These are phyloP conservation scores for Bambusicola thoracicus DNA, from an alignment of 2,113 vertebrate species.

Conservation along the genomic window DNA sequence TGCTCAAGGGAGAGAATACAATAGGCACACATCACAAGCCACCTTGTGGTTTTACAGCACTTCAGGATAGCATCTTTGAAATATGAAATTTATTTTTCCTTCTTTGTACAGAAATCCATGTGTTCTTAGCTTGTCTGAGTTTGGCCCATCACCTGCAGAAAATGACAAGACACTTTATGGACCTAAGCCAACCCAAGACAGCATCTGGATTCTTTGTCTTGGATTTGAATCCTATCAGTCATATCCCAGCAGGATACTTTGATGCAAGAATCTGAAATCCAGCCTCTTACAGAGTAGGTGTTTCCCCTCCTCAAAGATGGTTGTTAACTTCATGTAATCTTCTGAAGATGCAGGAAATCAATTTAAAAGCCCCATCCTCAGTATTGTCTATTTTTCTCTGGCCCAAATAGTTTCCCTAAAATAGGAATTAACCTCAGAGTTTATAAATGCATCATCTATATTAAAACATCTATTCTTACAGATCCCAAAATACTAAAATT, in stretches of 20 bases:
- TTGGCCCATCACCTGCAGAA: neutral
- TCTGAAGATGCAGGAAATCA: neutral
- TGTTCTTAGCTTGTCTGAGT: neutral
- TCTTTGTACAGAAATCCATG: neutral
- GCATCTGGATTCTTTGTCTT: neutral
- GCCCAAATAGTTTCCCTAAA: neutral
- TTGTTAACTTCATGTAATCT: neutral
- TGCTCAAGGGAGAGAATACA: no score
- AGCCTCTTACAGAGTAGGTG: neutral
- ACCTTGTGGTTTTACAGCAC: neutral
- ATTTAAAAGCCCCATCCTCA: neutral
- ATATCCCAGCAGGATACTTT: neutral
- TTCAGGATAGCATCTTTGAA: neutral
- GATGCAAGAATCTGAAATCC: neutral
- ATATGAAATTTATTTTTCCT: neutral
- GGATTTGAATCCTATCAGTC: neutral
- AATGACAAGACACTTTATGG: neutral
- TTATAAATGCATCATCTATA: neutral
- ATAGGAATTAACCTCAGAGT: neutral
- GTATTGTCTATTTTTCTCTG: neutral
- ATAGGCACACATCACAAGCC: no score
- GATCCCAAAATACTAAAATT: neutral
- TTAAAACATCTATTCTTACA: neutral
- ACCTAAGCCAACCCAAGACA: neutral
- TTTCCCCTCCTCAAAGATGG: neutral